Evolutionary conservation across 2,888 invertebrate genomes (phyloP), one percentile per base, ranked within the genome.

Genomic region (Sinotaia quadrata): DNA sequence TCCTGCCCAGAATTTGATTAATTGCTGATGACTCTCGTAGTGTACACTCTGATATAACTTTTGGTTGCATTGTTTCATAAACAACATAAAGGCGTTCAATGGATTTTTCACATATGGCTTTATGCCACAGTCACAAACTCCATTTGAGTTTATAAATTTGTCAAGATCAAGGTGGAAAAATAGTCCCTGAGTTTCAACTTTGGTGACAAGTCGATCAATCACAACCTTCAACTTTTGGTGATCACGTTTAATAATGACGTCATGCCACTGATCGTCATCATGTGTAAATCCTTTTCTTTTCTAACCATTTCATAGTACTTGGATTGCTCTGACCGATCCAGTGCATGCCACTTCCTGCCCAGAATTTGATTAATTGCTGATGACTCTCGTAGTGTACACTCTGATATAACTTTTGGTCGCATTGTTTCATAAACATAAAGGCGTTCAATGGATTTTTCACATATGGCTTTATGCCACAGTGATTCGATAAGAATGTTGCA

Each of bases 281-380:
- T 95, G 92, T 99, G 99, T 87, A 97, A 94, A 92, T 98, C 97
- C 90, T 98, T 94, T 92, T 99, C 99, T 92, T 97, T 96, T 89
- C 98, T 93, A 90, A 98, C 98, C 93, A 98, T 97, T 92, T 98
- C 98, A 92, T 98, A 99, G 94, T 99, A 99, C 92, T 98, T 98
- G 91, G 97, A 95, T 92, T 99, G 99, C 92, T 99, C 98, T 92
- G 97, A 97, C 91, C 98, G 94, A 91, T 95, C 95, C 92, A 99
- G 92, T 90, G 96, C 96, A 92, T 99, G 99, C 99, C 99, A 99
- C 97, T 54, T 54, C 27, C 54, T 67, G 63, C 75, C 99, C 75
- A 99, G 91, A 86, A 99, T 98, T 91, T 99, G 98, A 92, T 99
- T 99, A 89, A 99, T 97, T 82, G 98, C 98, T 68, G 99, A 98